Evolutionary conservation across 2,113 vertebrate genomes (phyloP), one percentile per base, ranked within the genome.

Genomic region (Actenoides lindsayi): DNA sequence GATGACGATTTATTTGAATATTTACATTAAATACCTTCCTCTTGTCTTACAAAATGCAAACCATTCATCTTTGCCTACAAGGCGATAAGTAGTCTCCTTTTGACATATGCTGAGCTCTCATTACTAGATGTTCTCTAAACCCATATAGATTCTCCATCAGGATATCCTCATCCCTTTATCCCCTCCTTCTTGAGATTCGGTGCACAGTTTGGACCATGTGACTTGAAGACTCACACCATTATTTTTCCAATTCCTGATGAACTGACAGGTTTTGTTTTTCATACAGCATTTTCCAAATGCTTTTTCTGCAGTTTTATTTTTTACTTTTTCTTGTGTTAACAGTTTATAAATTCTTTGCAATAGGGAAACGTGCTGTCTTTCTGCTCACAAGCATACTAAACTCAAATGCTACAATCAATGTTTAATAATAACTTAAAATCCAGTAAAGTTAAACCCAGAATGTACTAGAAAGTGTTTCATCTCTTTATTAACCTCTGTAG

Each of bases 381-480:
- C 17, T 79, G 53, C 51, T 85, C 74, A 73, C 14, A 54, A 73
- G 30, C 41, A 56, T 59, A 30, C 25, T 42, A 51, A 95, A 94
- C 14, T 74, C 39, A 44, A 16, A 53, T 59, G 35, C 53, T 33
- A 65, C 41, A 37, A 60, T 68, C 42, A 71, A 5, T 76, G 31
- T 39, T 90, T 84, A 87, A 65, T 67, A 92, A 71, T 57, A 84
- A 93, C 53, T 97, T 70, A 80, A 94, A 96, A 87, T 54, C 28
- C 75, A 82, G 48, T 50, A 48, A 87, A 76, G 41, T 50, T 59
- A 92, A 84, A 93, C 82, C 60, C 41, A 16, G 54, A 89, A 83
- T 71, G 91, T 83, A 46, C n/a, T 94, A 71, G 21, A 81, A 78
- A 37, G 33, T 87, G 93, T 82, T 85, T 59, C 6, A 63, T 33